phyloP scores from a whole-genome alignment of 2,888 invertebrate species.

The Clunio marinus region DNA sequence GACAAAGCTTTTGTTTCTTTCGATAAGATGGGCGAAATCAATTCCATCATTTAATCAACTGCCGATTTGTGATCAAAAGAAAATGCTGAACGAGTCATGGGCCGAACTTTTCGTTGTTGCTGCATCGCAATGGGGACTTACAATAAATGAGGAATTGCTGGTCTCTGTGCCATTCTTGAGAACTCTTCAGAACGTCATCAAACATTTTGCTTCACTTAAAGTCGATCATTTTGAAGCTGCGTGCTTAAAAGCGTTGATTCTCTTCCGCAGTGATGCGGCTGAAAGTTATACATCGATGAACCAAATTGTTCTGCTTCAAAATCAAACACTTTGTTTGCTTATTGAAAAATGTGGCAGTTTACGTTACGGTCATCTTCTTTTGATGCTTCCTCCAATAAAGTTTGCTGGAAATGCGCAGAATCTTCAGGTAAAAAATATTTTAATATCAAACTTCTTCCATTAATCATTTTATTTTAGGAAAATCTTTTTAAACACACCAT shows the following conservation, averaged over 20 bases:
- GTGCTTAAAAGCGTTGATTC: slow-evolving; percentile 74
- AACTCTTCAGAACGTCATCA: slow-evolving; percentile 61
- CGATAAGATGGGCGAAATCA: slow-evolving; percentile 75
- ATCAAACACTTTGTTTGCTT: slow-evolving; percentile 73
- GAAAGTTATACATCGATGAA: slow-evolving; percentile 58
- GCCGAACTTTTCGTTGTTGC: slow-evolving; percentile 77
- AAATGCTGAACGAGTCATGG: slow-evolving; percentile 75
- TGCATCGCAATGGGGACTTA: slow-evolving; percentile 74
- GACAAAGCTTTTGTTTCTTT: slow-evolving; percentile 69
- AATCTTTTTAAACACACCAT: slow-evolving; percentile 75
- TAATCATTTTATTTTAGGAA: slow-evolving; percentile 54
- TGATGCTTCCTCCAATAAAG: slow-evolving; percentile 65
- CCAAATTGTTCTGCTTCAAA: slow-evolving; percentile 67
- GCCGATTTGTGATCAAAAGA: slow-evolving; percentile 60
- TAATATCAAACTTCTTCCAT: not conserved
- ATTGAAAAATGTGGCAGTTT: slow-evolving; percentile 64
- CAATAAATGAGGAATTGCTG: slow-evolving; percentile 60
- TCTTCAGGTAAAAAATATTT: slow-evolving; percentile 39
- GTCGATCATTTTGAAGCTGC: slow-evolving; percentile 81
- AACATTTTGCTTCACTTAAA: slow-evolving; percentile 60
- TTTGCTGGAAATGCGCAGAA: slow-evolving; percentile 41
- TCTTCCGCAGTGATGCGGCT: slow-evolving; percentile 69
- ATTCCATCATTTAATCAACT: slow-evolving; percentile 72
- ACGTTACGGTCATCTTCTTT: slow-evolving; percentile 68
- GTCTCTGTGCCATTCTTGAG: not conserved